Conservation (phyloP, 1,140 invertebrate genomes). For the Apis florea region DNA sequence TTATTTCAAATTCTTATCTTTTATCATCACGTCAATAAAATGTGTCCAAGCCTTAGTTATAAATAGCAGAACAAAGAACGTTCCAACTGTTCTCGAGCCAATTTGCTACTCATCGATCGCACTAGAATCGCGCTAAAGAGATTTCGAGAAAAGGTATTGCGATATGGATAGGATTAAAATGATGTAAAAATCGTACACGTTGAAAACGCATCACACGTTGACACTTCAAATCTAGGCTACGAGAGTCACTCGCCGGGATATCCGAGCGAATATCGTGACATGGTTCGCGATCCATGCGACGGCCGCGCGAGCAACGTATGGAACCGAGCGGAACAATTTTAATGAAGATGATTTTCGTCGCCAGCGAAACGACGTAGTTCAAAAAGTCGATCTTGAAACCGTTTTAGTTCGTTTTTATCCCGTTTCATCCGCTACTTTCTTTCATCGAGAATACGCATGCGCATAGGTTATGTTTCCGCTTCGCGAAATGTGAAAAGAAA, state of each 20-base stretch:
- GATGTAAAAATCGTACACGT: slow-evolving; percentile 6
- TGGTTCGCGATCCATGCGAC: slow-evolving; percentile 74
- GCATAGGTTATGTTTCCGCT: neutral
- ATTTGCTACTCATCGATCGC: neutral
- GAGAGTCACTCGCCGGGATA: slow-evolving; percentile 51
- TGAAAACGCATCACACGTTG: slow-evolving; percentile 24
- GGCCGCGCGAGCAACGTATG: slow-evolving; percentile 71
- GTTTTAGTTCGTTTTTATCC: neutral
- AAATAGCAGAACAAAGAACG: neutral
- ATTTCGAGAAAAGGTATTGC: neutral
- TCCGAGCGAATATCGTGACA: slow-evolving; percentile 59
- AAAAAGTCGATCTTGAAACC: slow-evolving; percentile 26
- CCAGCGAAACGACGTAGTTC: slow-evolving; percentile 47
- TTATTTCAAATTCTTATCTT: too few species aligned
- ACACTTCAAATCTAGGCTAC: slow-evolving; percentile 66
- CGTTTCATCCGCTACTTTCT: neutral
- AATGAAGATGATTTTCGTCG: slow-evolving; percentile 69
- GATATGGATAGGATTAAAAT: neutral
- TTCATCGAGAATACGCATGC: too few species aligned
- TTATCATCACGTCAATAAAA: too few species aligned
- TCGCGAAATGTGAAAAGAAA: neutral
- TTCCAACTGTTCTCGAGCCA: neutral
- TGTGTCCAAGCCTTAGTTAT: neutral
- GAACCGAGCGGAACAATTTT: slow-evolving; percentile 72
- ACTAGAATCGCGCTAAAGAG: neutral